Evolutionary conservation across 1,140 invertebrate genomes (phyloP).

Genomic region (Palaemon carinicauda): DNA sequence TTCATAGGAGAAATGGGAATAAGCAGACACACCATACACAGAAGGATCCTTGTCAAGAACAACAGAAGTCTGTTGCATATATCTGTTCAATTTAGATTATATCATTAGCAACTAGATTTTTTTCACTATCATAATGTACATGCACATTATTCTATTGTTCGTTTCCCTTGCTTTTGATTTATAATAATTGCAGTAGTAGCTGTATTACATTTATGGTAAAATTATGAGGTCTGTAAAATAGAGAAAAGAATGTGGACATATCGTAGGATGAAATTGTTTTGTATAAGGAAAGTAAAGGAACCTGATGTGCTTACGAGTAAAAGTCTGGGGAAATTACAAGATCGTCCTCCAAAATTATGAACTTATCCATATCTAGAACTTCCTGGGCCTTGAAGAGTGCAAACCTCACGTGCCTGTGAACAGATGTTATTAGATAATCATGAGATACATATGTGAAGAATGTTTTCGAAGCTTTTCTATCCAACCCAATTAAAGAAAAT

Average conservation of each 20-base stretch:
- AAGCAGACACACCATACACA: conserved; percentile 74
- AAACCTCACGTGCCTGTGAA: conserved; percentile 64
- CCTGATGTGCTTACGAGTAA: conserved; percentile 36
- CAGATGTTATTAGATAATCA: conserved; percentile 67
- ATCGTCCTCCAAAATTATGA: conserved; percentile 74
- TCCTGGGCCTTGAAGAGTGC: conserved; percentile 20
- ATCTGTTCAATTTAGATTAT: conserved; percentile 65
- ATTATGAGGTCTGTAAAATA: too few relatives aligned
- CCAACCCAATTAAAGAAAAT: too few relatives aligned
- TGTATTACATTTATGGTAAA: too few relatives aligned
- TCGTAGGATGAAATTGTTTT: too few relatives aligned
- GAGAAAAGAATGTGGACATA: too few relatives aligned
- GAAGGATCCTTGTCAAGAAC: conserved; percentile 70
- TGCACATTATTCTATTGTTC: too few relatives aligned
- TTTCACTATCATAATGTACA: background rate
- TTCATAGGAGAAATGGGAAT: conserved; percentile 75
- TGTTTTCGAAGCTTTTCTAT: too few relatives aligned
- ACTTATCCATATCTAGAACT: conserved; percentile 67
- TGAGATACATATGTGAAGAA: too few relatives aligned
- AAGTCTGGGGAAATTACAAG: conserved; percentile 74
- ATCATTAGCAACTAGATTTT: background rate
- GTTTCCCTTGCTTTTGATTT: too few relatives aligned
- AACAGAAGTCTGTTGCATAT: conserved; percentile 72
- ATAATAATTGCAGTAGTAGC: too few relatives aligned
- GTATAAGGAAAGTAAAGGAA: too few relatives aligned